A percentile compares a stretch with the other conserved stretches of the same genome.
Conservation (phyloP, 2,797 vertebrate genomes). For the Phalloptychus januarius region DNA sequence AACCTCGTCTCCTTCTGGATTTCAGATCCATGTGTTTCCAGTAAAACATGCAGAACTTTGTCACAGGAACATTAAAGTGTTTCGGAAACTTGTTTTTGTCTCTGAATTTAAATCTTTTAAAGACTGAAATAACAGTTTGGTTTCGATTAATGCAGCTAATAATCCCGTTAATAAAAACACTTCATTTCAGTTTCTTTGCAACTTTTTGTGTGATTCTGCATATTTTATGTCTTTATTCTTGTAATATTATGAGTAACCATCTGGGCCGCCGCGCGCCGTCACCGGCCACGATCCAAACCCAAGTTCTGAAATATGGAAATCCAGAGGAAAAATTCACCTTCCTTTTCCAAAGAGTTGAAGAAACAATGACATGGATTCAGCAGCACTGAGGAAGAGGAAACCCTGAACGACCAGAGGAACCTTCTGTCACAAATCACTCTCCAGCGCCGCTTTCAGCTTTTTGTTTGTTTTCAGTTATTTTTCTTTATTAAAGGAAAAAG, state of each 20-base stretch:
- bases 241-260: too few relatives aligned
- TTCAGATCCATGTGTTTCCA: neutral
- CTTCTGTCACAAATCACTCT: constrained; percentile 25
- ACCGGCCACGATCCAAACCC: too few relatives aligned
- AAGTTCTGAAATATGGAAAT: too few relatives aligned
- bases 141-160: neutral
- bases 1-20: constrained; percentile 7
- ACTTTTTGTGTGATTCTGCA: too few relatives aligned
- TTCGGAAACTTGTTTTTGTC: neutral
- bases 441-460: constrained; percentile 85
- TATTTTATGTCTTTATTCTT: too few relatives aligned
- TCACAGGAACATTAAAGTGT: constrained; percentile 33
- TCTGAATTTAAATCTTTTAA: neutral
- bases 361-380: too few relatives aligned
- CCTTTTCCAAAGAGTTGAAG: too few relatives aligned
- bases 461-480: constrained; percentile 89
- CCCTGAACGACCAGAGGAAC: neutral
- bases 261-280: too few relatives aligned
- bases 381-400: too few relatives aligned
- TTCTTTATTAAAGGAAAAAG: constrained; percentile 96
- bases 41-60: constrained; percentile 17
- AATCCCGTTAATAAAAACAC: too few relatives aligned
- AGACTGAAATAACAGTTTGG: neutral
- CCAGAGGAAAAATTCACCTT: too few relatives aligned
- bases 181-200: too few relatives aligned